Conservation (phyloP, 2,797 vertebrate species). For the Prunella strophiata region DNA sequence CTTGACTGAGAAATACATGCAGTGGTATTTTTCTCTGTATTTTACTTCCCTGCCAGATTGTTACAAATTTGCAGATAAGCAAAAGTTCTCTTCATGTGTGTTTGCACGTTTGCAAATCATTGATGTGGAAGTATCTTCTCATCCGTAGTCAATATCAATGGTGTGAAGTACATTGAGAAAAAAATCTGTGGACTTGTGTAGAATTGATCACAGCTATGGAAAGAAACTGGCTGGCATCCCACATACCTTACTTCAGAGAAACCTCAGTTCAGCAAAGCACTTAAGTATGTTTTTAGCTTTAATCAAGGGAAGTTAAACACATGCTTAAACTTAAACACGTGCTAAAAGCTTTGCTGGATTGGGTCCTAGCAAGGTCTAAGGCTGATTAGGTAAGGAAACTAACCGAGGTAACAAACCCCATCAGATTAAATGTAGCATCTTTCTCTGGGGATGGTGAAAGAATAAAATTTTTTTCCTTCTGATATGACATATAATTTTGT, state of each 20-base stretch:
- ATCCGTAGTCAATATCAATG: background rate
- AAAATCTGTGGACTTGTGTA: background rate
- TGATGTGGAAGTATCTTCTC: background rate
- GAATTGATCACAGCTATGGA: background rate
- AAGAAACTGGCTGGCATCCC: slow-evolving; percentile 36
- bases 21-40: background rate
- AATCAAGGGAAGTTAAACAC: slow-evolving; percentile 65
- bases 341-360: slow-evolving; percentile 70
- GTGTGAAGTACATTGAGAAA: background rate
- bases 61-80: background rate
- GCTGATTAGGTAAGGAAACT: slow-evolving; percentile 19
- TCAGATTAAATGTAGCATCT: slow-evolving; percentile 24
- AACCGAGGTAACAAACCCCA: slow-evolving; percentile 21
- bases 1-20: background rate
- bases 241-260: slow-evolving; percentile 38
- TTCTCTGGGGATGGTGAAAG: slow-evolving; percentile 3
- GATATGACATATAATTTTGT: background rate
- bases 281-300: slow-evolving; percentile 57
- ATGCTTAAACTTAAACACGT: slow-evolving; percentile 62
- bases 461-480: background rate
- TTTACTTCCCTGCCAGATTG: background rate
- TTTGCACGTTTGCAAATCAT: background rate
- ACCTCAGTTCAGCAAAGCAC: slow-evolving; percentile 37
- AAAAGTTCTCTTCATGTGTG: background rate
- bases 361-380: slow-evolving; percentile 22